Evolutionary conservation across 35 echinoderm and acorn worm species (phyloP), one percentile per base, ranked within the genome.

Genomic region (Apostichopus californicus): DNA sequence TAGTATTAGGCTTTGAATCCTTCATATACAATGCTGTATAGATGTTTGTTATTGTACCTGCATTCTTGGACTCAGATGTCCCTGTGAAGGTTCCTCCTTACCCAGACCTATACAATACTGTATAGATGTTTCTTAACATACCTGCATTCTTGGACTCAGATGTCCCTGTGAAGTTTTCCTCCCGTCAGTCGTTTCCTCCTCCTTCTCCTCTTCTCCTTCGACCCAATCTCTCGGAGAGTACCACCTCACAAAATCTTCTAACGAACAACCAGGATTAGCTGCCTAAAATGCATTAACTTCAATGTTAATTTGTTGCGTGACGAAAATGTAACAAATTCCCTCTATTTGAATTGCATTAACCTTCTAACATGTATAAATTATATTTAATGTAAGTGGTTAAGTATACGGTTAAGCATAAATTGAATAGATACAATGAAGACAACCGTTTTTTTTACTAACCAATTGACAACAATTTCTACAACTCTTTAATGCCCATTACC

Each of bases 201-300:
- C 77, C n/a, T 90, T 90, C 18, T 25, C 87, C 6, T 85, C 81
- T 5, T 86, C 93, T 9, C 79, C 90, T 26, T 92, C 93, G 17
- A 98, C 87, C 97, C 97, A 98, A 77, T 98, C 97, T 85, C 97
- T 91, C 15, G 97, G 97, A 21, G 97, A 98, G 91, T 98, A 98
- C 97, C 97, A 98, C 13, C 97, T 93, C 5, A 98, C 97, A 95
- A 98, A 98, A 85, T 98, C 97, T 92, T 94, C 97, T 52, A 98
- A 57, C 6, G 57, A 72, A 93, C 97, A 96, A 4, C 93, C 93
- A 54, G 97, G 97, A 94, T 98, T 98, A 20, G 97, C 97, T 83
- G 95, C 95, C 97, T 98, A 72, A 46, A 24, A 83, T 65, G 26
- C 1, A 60, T 60, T 12, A 60, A n/a, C n/a, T n/a, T n/a, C n/a